phyloP scores from a whole-genome alignment of 2,113 vertebrate genomes.

The Hyperopisus bebe region DNA sequence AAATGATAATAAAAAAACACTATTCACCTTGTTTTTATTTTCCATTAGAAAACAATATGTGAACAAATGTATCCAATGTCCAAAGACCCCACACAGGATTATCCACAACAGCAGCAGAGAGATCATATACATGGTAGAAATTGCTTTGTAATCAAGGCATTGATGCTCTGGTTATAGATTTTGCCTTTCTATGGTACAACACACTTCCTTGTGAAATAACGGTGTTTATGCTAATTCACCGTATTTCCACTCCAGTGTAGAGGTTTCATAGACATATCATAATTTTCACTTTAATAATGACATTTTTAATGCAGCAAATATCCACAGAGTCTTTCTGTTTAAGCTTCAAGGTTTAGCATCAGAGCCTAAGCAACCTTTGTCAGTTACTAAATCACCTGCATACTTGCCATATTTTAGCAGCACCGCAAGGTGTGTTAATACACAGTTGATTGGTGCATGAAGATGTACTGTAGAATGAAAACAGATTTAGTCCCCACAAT shows the following conservation, averaged over 20 bases:
- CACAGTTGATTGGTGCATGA: background rate
- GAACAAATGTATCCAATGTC: background rate
- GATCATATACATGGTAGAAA: background rate
- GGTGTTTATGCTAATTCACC: background rate
- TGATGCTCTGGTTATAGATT: background rate
- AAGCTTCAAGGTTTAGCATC: background rate
- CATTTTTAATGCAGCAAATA: background rate
- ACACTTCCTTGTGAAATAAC: background rate
- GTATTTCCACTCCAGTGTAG: background rate
- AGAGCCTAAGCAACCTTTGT: background rate
- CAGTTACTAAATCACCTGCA: background rate
- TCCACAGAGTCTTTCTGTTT: background rate
- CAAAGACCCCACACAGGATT: background rate
- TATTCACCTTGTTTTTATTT: background rate
- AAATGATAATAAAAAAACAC: background rate
- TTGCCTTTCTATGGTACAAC: background rate
- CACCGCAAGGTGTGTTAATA: background rate
- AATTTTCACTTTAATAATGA: background rate
- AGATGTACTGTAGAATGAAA: background rate
- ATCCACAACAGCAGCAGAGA: background rate
- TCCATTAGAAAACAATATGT: conserved; percentile 4
- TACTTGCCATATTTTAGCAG: background rate
- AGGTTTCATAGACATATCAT: background rate
- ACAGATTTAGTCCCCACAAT: background rate
- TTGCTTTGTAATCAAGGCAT: background rate